Evolutionary conservation across 2,888 invertebrate genomes (phyloP).

Genomic region (Boloria euphrosyne): DNA sequence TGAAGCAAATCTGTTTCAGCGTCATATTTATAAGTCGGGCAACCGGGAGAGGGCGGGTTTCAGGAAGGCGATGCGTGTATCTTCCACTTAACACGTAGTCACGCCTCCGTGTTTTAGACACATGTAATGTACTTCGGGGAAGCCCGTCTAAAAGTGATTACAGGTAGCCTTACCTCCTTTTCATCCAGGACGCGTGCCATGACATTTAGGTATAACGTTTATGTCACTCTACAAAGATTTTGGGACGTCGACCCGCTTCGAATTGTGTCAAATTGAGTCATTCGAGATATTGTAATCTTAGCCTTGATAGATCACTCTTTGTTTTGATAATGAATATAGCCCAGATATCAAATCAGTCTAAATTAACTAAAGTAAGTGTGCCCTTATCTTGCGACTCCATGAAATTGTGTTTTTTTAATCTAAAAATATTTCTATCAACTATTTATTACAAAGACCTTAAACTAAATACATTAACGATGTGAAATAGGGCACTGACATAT

Average conservation of each 20-base stretch:
- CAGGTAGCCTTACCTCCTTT: conserved; percentile 31
- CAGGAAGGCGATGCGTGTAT: conserved; percentile 65
- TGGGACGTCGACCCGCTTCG: conserved; percentile 35
- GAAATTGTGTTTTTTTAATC: no score
- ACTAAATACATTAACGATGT: conserved; percentile 3
- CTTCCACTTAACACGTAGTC: conserved; percentile 73
- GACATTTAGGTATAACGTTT: conserved; percentile 6
- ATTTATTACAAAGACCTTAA: conserved; percentile 1
- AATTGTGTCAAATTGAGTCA: conserved; percentile 44
- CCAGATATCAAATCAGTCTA: conserved; percentile 13
- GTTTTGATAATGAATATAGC: conserved; percentile 26
- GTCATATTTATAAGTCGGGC: conserved; percentile 73
- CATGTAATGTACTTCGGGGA: conserved; percentile 71
- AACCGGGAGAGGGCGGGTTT: conserved; percentile 66
- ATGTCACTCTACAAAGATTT: conserved; percentile 30
- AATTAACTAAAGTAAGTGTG: neutral
- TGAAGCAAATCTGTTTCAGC: conserved; percentile 68
- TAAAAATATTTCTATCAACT: no score
- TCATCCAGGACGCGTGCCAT: neutral
- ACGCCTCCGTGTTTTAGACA: conserved; percentile 63
- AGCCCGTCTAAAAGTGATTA: conserved; percentile 60
- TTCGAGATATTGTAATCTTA: conserved; percentile 29
- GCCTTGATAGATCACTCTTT: conserved; percentile 29
- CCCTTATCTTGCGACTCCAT: no score
- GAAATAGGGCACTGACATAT: neutral